phyloP scores from a whole-genome alignment of 2,113 vertebrate species.

The Calidris pygmaea region DNA sequence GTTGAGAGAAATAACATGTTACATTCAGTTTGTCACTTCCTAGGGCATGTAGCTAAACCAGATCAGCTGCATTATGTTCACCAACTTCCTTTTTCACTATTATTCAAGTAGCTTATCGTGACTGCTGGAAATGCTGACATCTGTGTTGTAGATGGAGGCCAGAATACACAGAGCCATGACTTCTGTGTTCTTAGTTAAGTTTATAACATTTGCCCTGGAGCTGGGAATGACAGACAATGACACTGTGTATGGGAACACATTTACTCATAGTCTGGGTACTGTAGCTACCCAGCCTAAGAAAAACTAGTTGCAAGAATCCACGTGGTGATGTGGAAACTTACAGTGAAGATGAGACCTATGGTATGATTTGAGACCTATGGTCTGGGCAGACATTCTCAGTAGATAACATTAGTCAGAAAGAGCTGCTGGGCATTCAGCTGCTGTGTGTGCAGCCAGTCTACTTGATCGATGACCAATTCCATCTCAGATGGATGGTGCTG shows the following conservation, averaged over 20 bases:
- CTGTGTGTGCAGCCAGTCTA: neutral
- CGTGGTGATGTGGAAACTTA: neutral
- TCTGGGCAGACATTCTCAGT: neutral
- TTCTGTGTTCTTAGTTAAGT: neutral
- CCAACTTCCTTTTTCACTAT: neutral
- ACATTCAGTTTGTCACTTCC: neutral
- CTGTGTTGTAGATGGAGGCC: neutral
- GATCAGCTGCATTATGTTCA: neutral
- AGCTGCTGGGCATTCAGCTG: neutral
- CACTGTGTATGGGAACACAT: neutral
- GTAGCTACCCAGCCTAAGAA: neutral
- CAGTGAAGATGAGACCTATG: neutral
- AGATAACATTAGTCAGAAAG: neutral
- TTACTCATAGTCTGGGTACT: neutral
- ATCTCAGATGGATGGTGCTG: neutral
- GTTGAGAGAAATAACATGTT: neutral
- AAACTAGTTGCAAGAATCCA: neutral
- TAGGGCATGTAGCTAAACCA: neutral
- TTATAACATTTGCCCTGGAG: neutral
- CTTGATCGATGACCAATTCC: neutral
- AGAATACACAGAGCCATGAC: neutral
- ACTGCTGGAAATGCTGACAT: neutral
- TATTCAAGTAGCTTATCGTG: rapidly evolving
- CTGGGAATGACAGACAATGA: neutral
- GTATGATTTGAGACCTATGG: neutral